phyloP scores from a whole-genome alignment of 2,797 vertebrate genomes.

The Enteromius mattozi region DNA sequence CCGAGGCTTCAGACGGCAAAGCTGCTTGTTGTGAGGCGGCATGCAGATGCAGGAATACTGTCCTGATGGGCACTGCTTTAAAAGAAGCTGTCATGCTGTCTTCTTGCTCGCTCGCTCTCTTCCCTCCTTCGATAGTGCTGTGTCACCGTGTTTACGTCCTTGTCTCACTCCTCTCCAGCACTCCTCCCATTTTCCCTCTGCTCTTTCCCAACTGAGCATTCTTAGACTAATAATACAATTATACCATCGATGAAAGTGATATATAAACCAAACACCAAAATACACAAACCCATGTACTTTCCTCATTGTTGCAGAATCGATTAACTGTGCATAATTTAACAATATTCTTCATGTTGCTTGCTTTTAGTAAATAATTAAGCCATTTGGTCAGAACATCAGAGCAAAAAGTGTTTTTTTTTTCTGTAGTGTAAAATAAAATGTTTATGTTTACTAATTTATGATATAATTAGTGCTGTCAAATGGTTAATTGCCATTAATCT shows the following conservation, averaged over 20 bases:
- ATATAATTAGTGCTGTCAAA: not conserved
- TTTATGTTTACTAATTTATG: not conserved
- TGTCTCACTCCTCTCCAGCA: conserved; percentile 23
- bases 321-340: not conserved
- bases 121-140: conserved; percentile 32
- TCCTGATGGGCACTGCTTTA: conserved; percentile 25
- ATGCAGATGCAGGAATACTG: conserved; percentile 23
- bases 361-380: not conserved
- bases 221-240: not conserved
- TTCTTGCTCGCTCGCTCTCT: conserved; percentile 12
- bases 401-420: not conserved
- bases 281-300: not conserved
- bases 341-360: not conserved
- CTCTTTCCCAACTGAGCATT: conserved; percentile 15
- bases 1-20: not conserved
- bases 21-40: conserved; percentile 15
- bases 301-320: not conserved
- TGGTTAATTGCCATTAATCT: too few species aligned
- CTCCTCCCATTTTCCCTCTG: conserved; percentile 15
- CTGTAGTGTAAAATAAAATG: not conserved
- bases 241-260: not conserved
- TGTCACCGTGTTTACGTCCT: conserved; percentile 48
- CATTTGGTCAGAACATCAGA: not conserved
- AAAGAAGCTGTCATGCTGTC: conserved; percentile 33
- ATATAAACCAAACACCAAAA: not conserved